Percentiles rank a stretch among this genome's conserved stretches.
Evolutionary conservation across 2,113 vertebrate species (phyloP).

Genomic region (Serinus canaria): DNA sequence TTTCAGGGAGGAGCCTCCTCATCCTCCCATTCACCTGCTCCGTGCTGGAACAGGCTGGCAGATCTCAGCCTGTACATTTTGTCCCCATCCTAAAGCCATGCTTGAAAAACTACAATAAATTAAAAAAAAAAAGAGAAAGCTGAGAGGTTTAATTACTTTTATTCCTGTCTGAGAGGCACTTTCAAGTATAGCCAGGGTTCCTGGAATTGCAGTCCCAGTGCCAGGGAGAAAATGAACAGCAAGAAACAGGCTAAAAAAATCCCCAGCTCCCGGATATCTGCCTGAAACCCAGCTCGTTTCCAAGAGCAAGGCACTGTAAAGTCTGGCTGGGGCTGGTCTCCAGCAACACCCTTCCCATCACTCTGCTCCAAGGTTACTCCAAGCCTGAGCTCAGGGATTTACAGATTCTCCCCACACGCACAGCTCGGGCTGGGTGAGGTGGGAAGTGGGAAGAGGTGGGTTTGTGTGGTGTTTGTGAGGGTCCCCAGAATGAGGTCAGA

Average conservation of each 20-base stretch:
- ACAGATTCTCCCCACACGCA: accelerated
- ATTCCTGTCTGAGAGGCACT: background rate
- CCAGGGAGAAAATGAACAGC: constrained; percentile 42
- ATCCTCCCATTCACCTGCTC: background rate
- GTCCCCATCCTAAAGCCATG: background rate
- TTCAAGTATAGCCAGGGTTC: constrained; percentile 3
- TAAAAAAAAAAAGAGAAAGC: background rate
- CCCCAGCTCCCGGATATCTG: background rate
- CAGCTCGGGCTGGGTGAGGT: background rate
- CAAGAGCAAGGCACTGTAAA: background rate
- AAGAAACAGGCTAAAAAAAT: constrained; percentile 1
- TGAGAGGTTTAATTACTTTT: constrained; percentile 40
- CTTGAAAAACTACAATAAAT: background rate
- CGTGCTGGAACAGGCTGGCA: background rate
- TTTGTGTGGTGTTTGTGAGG: too few species aligned
- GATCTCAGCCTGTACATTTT: background rate
- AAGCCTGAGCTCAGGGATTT: background rate
- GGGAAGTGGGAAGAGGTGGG: background rate
- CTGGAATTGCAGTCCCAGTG: constrained; percentile 10
- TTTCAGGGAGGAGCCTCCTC: background rate
- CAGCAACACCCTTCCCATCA: background rate
- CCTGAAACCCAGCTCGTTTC: background rate
- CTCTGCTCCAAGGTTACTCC: background rate
- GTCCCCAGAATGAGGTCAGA: too few species aligned
- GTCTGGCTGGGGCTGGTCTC: background rate